These are phyloP conservation scores for Campoletis raptor DNA, from an alignment of 2,888 invertebrate genomes.

Conservation along the genomic window DNA sequence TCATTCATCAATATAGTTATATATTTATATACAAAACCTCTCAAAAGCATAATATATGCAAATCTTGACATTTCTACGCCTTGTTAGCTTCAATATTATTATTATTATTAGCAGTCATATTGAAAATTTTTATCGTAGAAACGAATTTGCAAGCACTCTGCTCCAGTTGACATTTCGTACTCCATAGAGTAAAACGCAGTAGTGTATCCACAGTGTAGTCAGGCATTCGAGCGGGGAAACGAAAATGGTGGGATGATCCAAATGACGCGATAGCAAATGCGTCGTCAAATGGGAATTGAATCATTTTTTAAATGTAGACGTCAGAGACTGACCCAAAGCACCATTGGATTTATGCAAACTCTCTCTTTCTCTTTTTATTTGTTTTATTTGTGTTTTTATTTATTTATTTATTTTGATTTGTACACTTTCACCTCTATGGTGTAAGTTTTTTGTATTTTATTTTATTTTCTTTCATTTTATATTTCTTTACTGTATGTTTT, in stretches of 20 bases:
- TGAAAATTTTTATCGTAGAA: background rate
- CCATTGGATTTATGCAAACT: background rate
- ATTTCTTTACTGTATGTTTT: too few species aligned
- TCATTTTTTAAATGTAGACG: background rate
- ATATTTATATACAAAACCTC: background rate
- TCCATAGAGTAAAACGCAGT: background rate
- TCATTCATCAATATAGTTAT: background rate
- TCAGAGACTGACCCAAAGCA: background rate
- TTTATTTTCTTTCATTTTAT: too few species aligned
- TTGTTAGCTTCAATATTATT: background rate
- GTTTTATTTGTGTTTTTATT: too few species aligned
- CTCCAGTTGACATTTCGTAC: background rate
- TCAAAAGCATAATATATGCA: background rate
- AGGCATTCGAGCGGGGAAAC: constrained; percentile 1
- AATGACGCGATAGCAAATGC: constrained; percentile 3
- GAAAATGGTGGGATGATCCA: background rate
- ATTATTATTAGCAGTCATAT: too few species aligned
- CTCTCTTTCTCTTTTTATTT: background rate
- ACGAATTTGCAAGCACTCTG: background rate
- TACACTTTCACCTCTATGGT: too few species aligned
- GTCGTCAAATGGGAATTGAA: constrained; percentile 29
- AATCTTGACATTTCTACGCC: background rate
- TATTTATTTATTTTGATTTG: too few species aligned
- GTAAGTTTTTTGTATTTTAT: too few species aligned
- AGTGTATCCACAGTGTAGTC: constrained; percentile 20